phyloP scores from a whole-genome alignment of 2,113 vertebrate genomes.

The Syngnathus scovelli region DNA sequence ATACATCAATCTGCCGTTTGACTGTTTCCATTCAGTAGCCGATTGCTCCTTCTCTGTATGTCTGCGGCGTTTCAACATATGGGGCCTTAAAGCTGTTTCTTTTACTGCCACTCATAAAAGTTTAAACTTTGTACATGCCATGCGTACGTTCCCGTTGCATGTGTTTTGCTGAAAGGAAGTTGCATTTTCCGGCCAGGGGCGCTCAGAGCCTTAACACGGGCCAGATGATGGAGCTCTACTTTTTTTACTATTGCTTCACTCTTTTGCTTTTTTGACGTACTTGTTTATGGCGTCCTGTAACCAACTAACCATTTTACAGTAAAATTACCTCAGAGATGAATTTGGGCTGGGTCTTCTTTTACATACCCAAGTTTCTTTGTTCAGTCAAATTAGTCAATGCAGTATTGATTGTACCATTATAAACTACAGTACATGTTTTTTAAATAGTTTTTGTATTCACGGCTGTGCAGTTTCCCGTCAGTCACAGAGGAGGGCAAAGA shows the following conservation, averaged over 20 bases:
- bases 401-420: neutral
- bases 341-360: too few species aligned
- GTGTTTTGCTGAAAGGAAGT: conserved; percentile 11
- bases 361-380: too few species aligned
- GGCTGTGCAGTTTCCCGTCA: conserved; percentile 5
- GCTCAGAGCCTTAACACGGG: conserved; percentile 13
- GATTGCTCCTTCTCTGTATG: conserved; percentile 20
- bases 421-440: neutral
- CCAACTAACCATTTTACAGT: conserved; percentile 28
- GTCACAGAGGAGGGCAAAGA: conserved; percentile 18
- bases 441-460: too few species aligned
- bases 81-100: conserved; percentile 39
- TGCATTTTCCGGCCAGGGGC: conserved; percentile 14
- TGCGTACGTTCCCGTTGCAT: neutral
- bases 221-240: conserved; percentile 4
- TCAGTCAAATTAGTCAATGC: too few species aligned
- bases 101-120: conserved; percentile 48
- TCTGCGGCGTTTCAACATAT: conserved; percentile 32
- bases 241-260: conserved; percentile 7
- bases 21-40: conserved; percentile 35
- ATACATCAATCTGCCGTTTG: conserved; percentile 29
- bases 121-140: conserved; percentile 18
- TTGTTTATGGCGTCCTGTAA: neutral
- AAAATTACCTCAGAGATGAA: conserved; percentile 13
- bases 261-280: conserved; percentile 1